Base-by-base conservation (phyloP, 2,797 vertebrate genomes). In the Nyctibius grandis region DNA sequence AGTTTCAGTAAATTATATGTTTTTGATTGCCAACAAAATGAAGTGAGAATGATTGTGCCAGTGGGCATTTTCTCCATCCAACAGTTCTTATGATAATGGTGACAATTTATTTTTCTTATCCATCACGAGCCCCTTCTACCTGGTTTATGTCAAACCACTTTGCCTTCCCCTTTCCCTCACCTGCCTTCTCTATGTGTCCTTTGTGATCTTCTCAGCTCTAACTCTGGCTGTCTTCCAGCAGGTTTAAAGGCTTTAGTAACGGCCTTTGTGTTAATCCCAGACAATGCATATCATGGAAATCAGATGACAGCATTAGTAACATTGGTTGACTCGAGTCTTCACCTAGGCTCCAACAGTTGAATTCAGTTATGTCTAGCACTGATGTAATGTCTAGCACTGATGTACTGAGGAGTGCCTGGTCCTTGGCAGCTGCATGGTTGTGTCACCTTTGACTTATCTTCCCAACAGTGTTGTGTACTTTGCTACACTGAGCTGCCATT, bases 361-460 rank as follows among this genome's bases (percentile, higher is more conserved):
- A 70, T 29, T 78, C 26, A 74, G 18, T 38, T 77, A 6, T 6
- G 3, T 31, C 68, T 38, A 85, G 29, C 1, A 11, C 47, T 2
- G 3, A 31, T 31, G 38, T 53, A 78, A 6, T 6, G 3, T 31
- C 68, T 38, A 85, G 29, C 1, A 11, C 47, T 2, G 3, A 31
- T 31, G 38, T 53, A 78, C n/a, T 0, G 0, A 79, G 44, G 70
- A 86, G 26, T 1, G 54, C 68, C n/a, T 56, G 20, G 42, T 88
- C 92, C 89, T 87, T 57, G 79, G 76, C 64, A 88, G 45, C 23
- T 74, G 36, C 59, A 50, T 57, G 21, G 86, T 95, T 94, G 74
- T 96, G 60, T 92, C 96, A 92, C 88, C 88, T 93, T 95, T 95
- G 78, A 77, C 60, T 82, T 79, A 33, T 72, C 80, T 96, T 82